Conservation (phyloP, 2,113 vertebrate genomes). For the Python bivittatus region DNA sequence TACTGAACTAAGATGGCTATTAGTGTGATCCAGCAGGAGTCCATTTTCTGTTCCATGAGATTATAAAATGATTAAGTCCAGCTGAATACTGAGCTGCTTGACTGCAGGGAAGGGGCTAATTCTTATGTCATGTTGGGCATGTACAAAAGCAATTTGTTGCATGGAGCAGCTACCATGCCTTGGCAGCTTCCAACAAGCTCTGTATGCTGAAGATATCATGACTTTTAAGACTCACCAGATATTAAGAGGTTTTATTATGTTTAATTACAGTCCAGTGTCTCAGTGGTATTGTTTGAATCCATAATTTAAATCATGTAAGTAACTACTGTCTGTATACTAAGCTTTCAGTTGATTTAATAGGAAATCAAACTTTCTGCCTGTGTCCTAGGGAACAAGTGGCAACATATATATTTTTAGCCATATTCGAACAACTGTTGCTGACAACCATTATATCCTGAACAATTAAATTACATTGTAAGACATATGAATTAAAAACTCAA, state of each 20-base stretch:
- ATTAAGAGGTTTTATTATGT: not conserved
- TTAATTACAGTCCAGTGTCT: not conserved
- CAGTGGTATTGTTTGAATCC: too few relatives aligned
- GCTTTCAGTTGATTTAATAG: slow-evolving; percentile 54
- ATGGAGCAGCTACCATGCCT: not conserved
- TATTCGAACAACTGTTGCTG: slow-evolving; percentile 79
- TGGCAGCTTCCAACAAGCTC: not conserved
- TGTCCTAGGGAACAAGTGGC: slow-evolving; percentile 59
- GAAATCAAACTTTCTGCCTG: slow-evolving; percentile 67
- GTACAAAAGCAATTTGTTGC: not conserved
- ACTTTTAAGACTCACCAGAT: not conserved
- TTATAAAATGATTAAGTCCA: too few relatives aligned
- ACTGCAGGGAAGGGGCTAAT: not conserved
- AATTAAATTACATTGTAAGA: slow-evolving; percentile 54
- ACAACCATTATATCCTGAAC: slow-evolving; percentile 70
- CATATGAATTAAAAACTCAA: slow-evolving; percentile 57
- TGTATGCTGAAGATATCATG: not conserved
- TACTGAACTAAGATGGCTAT: too few relatives aligned
- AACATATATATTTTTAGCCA: slow-evolving; percentile 72
- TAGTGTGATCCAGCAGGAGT: too few relatives aligned
- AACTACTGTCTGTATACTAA: slow-evolving; percentile 23
- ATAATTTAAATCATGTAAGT: not conserved
- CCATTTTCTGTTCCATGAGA: too few relatives aligned
- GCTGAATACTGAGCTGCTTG: too few relatives aligned
- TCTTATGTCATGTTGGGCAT: not conserved